Evolutionary conservation across 2,888 invertebrate species (phyloP), one percentile per base, ranked within the genome.

Genomic region (Sarcophaga caerulescens): DNA sequence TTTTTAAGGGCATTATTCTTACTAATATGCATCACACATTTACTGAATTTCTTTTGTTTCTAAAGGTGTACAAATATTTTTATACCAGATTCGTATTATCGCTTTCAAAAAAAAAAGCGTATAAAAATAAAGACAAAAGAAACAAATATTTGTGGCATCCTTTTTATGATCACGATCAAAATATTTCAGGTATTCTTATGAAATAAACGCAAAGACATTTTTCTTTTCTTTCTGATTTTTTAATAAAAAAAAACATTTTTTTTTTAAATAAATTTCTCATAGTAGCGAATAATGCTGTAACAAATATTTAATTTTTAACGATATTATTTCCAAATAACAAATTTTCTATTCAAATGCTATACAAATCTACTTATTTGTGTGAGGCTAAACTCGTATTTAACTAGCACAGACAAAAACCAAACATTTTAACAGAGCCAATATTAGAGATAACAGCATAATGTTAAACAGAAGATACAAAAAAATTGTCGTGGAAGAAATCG

Each of bases 151-250:
- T 86, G 75, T 88, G 85, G 87, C 89, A 90, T 90, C 89, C 89
- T 90, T 90, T 83, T 90, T 90, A 88, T 90, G 89, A 90, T 90
- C 90, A 89, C 91, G 91, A 85, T 71, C 47, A 85, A 77, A 82
- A 71, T 79, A 75, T 82, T 85, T 59, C 3, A 70, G 59, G 63
- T 65, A 71, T 78, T 78, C 65, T n/a, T 52, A 69, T 73, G 69
- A 65, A 77, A 69, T 62, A 69, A 69, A 78, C 35, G 47, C 47
- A 66, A 57, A 44, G 70, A 66, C 47, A 66, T 35, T 70, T 70
- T 63, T 10, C 12, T 65, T 45, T 3, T 17, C 47, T 21, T 12
- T 70, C 19, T 25, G 12, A n/a, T 57, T 70, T 57, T 70, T 68
- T 70, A 4, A 35, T 25, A 44, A 44, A 59, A 35, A n/a, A 17